Conservation (phyloP, 2,113 vertebrate species). For the Notarius lentiginosus region DNA sequence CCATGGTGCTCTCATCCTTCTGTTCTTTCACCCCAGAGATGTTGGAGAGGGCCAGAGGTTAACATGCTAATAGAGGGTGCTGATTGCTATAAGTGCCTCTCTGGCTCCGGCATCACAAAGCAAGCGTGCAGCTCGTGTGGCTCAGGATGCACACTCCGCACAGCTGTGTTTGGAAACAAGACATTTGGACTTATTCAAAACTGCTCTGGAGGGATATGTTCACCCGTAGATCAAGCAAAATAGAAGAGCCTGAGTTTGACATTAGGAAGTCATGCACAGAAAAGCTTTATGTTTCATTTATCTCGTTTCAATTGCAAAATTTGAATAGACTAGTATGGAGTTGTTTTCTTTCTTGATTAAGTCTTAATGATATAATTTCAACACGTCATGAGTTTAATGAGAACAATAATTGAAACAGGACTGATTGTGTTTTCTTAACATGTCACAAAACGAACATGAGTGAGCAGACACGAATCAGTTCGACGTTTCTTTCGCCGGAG, state of each 20-base stretch:
- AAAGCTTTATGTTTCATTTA: slow-evolving; percentile 28
- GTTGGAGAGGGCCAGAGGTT: slow-evolving; percentile 66
- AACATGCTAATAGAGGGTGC: slow-evolving; percentile 73
- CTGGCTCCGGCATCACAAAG: slow-evolving; percentile 58
- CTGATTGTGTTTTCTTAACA: not conserved
- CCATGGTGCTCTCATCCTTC: slow-evolving; percentile 28
- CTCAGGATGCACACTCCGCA: slow-evolving; percentile 45
- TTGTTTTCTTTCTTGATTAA: not conserved
- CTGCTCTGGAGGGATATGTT: slow-evolving; percentile 67
- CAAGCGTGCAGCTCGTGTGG: slow-evolving; percentile 60
- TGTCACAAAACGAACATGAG: not conserved
- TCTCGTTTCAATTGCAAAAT: not conserved
- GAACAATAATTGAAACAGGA: not conserved
- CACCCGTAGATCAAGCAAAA: slow-evolving; percentile 42
- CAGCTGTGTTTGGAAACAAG: slow-evolving; percentile 70
- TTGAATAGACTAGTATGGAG: not conserved
- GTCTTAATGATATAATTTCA: not conserved
- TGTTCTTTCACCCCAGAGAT: slow-evolving; percentile 57
- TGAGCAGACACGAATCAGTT: not conserved
- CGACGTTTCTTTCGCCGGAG: not conserved
- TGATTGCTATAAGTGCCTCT: slow-evolving; percentile 71
- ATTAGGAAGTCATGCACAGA: slow-evolving; percentile 34
- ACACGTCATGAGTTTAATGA: not conserved
- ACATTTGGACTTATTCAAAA: slow-evolving; percentile 64
- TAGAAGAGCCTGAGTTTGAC: slow-evolving; percentile 24